Evolutionary conservation across 2,888 invertebrate species (phyloP).

Genomic region (Zaprionus obscuricornis): DNA sequence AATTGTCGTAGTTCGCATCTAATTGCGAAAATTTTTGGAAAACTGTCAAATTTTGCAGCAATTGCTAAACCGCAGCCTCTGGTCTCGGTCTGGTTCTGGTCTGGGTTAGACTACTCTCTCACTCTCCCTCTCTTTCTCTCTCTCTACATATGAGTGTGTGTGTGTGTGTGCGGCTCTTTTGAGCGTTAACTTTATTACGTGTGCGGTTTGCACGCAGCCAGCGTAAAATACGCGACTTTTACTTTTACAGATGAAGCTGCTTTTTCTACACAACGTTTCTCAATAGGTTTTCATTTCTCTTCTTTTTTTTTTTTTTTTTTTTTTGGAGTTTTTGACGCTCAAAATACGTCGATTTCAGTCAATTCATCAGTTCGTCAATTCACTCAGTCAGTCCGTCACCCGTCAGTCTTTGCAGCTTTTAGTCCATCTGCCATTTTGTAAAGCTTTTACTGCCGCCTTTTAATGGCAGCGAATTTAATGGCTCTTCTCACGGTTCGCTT

Average conservation of each 20-base stretch:
- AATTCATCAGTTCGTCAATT: slow-evolving; percentile 1
- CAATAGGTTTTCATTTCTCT: not conserved
- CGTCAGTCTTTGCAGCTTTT: slow-evolving; percentile 18
- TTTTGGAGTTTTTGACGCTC: slow-evolving; percentile 10
- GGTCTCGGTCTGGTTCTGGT: slow-evolving; percentile 47
- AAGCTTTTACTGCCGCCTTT: slow-evolving; percentile 55
- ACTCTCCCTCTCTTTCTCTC: not conserved
- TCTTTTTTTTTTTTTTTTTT: not conserved
- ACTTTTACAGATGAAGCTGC: slow-evolving; percentile 47
- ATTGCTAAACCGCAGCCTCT: slow-evolving; percentile 64
- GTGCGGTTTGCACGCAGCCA: slow-evolving; percentile 54
- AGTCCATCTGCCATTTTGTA: slow-evolving; percentile 42
- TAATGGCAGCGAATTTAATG: slow-evolving; percentile 58
- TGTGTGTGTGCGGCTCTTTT: slow-evolving; percentile 27
- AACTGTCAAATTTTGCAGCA: slow-evolving; percentile 71
- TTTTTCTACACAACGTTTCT: slow-evolving; percentile 3
- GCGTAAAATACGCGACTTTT: slow-evolving; percentile 46
- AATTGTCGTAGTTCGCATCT: slow-evolving; percentile 69
- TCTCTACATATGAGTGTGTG: slow-evolving; percentile 1
- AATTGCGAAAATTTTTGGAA: slow-evolving; percentile 74
- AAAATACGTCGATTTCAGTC: slow-evolving; percentile 4
- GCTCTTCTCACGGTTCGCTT: slow-evolving; percentile 32
- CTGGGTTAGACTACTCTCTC: slow-evolving; percentile 11
- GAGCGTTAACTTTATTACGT: slow-evolving; percentile 66
- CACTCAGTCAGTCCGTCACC: slow-evolving; percentile 3